Base-by-base conservation (phyloP, 2,113 vertebrate species). In the Casuarius casuarius region DNA sequence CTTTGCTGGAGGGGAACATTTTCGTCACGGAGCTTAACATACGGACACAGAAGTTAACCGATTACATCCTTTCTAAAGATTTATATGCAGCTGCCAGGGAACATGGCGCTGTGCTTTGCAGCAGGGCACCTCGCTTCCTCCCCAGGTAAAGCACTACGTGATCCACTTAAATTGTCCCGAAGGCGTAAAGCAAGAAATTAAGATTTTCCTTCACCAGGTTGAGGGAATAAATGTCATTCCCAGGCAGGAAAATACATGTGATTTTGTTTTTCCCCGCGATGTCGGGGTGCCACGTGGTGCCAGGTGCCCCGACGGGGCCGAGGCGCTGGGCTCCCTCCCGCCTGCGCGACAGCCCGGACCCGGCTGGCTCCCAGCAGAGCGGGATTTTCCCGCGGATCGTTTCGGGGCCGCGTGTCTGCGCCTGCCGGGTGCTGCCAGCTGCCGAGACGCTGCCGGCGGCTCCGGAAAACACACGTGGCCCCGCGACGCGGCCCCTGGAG, bases 1-100 rank as follows among this genome's bases (percentile, higher is more conserved):
- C 0, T 25, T 54, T 1, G 0, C 22, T 25, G 51, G 68, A 29
- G 26, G 35, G 14, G 22, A 87, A 20, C 1, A 2, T 22, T 86
- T 77, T 31, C 13, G 1, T 5, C 28, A 7, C 38, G 48, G 40
- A 51, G 38, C 19, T 9, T 78, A 23, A 12, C 12, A 5, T 2
- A 28, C 0, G 3, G 46, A 22, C 35, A 0, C 40, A 10, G 28
- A 66, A 38, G 49, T 7, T 63, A 67, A 23, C 9, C 16, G n/a
- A 19, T 46, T 70, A 3, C 42, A 23, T 15, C 22, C 18, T 51
- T 65, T 23, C 61, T 28, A 20, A 48, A 35, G 65, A 33, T 86
- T 67, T 74, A 31, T 1, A 56, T 68, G 71, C 1, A 5, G 59
- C 59, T 59, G 82, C 28, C 65, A 33, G 79, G 75, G 28, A 89